A percentile compares a stretch with the other conserved stretches of the same genome.
Conservation (phyloP, 2,113 vertebrate genomes). For the Tetrax tetrax region DNA sequence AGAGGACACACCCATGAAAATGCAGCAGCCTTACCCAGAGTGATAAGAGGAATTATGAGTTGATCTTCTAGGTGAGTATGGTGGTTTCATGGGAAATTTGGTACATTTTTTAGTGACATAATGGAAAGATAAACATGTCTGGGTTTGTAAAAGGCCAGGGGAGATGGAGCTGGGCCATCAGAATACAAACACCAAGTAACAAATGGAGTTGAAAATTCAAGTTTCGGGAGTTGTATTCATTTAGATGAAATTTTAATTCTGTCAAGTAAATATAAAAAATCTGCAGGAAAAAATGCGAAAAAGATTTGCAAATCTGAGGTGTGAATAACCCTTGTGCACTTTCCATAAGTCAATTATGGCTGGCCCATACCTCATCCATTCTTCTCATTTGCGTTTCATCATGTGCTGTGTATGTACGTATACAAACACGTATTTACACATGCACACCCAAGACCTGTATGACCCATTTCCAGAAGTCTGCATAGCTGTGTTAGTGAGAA, state of each 20-base stretch:
- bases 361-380: not conserved
- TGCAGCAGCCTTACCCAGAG: not conserved
- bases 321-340: not conserved
- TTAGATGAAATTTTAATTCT: not conserved
- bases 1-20: not conserved
- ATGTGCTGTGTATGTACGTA: not conserved
- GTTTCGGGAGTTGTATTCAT: not conserved
- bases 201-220: not conserved
- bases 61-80: not conserved
- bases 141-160: not conserved
- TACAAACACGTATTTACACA: not conserved
- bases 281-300: not conserved
- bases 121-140: not conserved
- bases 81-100: not conserved
- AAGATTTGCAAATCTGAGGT: not conserved
- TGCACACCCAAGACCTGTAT: not conserved
- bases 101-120: not conserved
- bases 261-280: not conserved
- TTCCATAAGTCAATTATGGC: not conserved
- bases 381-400: not conserved
- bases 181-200: not conserved
- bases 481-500: not conserved
- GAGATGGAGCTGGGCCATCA: not conserved
- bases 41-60: not conserved
- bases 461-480: not conserved